A percentile compares a stretch with the other conserved stretches of the same genome.
Evolutionary conservation across 2,888 invertebrate species (phyloP).

Genomic region (Hoplodrina blanda): DNA sequence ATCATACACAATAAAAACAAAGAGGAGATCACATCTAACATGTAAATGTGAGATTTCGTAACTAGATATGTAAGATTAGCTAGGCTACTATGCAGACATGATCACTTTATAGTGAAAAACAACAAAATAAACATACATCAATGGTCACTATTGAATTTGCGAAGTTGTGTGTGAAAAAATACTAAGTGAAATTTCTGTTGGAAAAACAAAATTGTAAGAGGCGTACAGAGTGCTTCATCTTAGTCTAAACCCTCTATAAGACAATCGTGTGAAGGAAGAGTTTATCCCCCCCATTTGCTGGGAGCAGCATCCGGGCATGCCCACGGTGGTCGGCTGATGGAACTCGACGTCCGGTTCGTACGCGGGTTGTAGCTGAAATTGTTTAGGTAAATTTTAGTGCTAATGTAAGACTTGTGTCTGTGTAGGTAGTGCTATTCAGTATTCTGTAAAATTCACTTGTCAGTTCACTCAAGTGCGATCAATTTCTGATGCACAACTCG

Average conservation of each 20-base stretch:
- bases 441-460: neutral
- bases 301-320: slow-evolving; percentile 81
- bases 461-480: too few relatives aligned
- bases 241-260: slow-evolving; percentile 14
- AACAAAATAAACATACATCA: slow-evolving; percentile 26
- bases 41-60: neutral
- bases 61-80: neutral
- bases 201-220: neutral
- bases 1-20: neutral
- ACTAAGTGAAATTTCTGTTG: neutral
- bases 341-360: slow-evolving; percentile 73
- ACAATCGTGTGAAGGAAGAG: slow-evolving; percentile 13
- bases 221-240: neutral
- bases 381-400: slow-evolving; percentile 1
- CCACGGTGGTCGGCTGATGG: slow-evolving; percentile 86
- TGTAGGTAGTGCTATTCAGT: neutral
- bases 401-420: neutral
- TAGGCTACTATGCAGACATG: neutral
- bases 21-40: neutral
- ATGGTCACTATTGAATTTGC: slow-evolving; percentile 20
- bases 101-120: neutral
- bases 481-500: too few relatives aligned
- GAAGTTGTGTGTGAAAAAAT: slow-evolving; percentile 9
- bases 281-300: slow-evolving; percentile 84
- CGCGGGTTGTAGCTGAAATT: slow-evolving; percentile 81